Percentiles rank a stretch among this genome's conserved stretches.
Evolutionary conservation across 2,113 vertebrate species (phyloP).

Genomic region (Aegithalos caudatus): DNA sequence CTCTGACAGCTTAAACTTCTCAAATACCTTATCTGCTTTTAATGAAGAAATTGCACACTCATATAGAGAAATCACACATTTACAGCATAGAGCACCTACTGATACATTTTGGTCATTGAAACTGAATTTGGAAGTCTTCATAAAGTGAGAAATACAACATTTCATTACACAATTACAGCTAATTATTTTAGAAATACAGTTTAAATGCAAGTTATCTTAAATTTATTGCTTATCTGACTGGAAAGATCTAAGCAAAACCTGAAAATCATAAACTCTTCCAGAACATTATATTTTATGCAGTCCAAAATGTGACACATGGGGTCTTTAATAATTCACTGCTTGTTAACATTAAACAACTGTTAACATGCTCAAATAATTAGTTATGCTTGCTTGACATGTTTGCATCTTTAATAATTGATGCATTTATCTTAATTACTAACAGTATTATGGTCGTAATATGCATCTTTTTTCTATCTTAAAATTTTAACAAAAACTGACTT

Average conservation of each 20-base stretch:
- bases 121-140: conserved; percentile 5
- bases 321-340: conserved; percentile 98
- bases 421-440: conserved; percentile 99
- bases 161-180: conserved; percentile 61
- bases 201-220: conserved; percentile 74
- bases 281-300: conserved; percentile 86
- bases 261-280: conserved; percentile 78
- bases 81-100: not conserved
- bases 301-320: conserved; percentile 87
- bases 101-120: conserved; percentile 4
- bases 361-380: conserved; percentile 99
- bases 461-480: conserved; percentile 86
- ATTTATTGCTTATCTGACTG: conserved; percentile 70
- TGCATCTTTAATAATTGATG: conserved; percentile 99
- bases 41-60: not conserved
- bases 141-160: conserved; percentile 46
- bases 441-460: conserved; percentile 90
- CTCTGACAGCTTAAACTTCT: conserved; percentile 26
- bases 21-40: conserved; percentile 5
- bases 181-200: conserved; percentile 74
- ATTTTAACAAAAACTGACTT: conserved; percentile 87
- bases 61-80: not conserved
- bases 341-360: conserved; percentile 99
- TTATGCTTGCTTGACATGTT: conserved; percentile 99
- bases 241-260: conserved; percentile 77